Percentiles rank a stretch among this genome's conserved stretches.
These are phyloP conservation scores for Halisarca cf. caerulea DNA, from an alignment of 37 sponge, comb jelly and placozoan species.

Conservation along the genomic window DNA sequence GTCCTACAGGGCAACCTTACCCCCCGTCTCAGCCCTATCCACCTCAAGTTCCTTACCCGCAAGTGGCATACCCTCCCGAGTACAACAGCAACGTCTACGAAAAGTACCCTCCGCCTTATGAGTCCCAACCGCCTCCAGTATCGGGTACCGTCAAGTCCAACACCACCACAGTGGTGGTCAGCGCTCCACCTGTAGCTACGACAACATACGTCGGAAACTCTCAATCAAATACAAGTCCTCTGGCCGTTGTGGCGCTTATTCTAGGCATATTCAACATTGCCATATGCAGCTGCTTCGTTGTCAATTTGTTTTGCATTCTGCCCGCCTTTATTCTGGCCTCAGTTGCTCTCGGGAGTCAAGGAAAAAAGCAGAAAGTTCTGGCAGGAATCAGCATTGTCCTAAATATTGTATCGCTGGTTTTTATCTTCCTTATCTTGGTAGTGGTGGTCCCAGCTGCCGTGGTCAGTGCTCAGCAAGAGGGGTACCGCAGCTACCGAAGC, in stretches of 20 bases:
- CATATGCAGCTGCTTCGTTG: not conserved
- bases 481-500: not conserved
- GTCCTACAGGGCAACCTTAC: too few species aligned
- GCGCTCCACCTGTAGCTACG: not conserved
- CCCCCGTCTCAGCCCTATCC: too few species aligned
- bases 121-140: too few species aligned
- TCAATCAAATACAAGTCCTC: not conserved
- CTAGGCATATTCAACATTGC: not conserved
- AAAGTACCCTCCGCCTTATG: not conserved
- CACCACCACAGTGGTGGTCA: slow-evolving; percentile 1
- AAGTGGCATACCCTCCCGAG: too few species aligned
- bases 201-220: not conserved
- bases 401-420: not conserved
- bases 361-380: not conserved
- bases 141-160: not conserved
- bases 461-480: too few species aligned
- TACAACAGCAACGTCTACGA: not conserved
- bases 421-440: not conserved
- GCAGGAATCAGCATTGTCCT: not conserved
- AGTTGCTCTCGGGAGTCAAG: not conserved
- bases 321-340: not conserved
- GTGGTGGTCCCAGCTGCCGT: not conserved
- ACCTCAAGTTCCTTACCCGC: too few species aligned
- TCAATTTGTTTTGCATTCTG: not conserved
- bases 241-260: not conserved